Evolutionary conservation across 1,140 invertebrate genomes (phyloP), one percentile per base, ranked within the genome.

Genomic region (Drosophila pandora): DNA sequence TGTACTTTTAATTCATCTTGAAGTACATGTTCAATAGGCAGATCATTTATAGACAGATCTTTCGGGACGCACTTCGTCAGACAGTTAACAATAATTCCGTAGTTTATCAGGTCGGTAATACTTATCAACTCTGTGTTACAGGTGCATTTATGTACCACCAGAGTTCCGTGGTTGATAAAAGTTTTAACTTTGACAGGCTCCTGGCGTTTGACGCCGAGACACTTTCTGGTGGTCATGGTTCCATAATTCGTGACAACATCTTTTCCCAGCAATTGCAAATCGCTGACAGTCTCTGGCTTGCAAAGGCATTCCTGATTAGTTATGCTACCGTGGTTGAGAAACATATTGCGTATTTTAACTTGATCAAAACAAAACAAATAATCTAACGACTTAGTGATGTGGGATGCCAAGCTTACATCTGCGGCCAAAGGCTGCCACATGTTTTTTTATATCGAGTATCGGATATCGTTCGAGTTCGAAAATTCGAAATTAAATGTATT

Each of bases 21-120:
- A 28, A 28, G 25, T 28, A 28, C 25, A 28, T 5, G 5, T 5
- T 28, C 7, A 6, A 28, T 28, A 6, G 25, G 7, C 5, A 6
- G 5, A 28, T 28, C 25, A 0, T 28, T 6, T 1, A 6, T 28
- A 6, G 25, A 5, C 25, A 6, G 25, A 2, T 5, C 25, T 28
- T 28, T 28, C 7, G 25, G 5, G 25, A 5, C 25, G 25, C 34
- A 37, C 1, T 4, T 45, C 1, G 10, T 21, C 30, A 12, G 21
- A 10, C 52, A 54, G 52, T 23, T 55, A 1, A 55, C 21, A 12
- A 55, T 55, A 6, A 32, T 13, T 8, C 32, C 21, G n/a, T 13
- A 54, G 7, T 54, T 25, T 12, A 39, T 17, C 6, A 41, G 22
- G 9, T 55, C 3, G 2, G 12, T 6, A 3, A 54, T 37, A 10